Percentiles rank a stretch among this genome's conserved stretches.
Evolutionary conservation across 2,797 vertebrate genomes (phyloP).

Genomic region (Peromyscus melanophrys): DNA sequence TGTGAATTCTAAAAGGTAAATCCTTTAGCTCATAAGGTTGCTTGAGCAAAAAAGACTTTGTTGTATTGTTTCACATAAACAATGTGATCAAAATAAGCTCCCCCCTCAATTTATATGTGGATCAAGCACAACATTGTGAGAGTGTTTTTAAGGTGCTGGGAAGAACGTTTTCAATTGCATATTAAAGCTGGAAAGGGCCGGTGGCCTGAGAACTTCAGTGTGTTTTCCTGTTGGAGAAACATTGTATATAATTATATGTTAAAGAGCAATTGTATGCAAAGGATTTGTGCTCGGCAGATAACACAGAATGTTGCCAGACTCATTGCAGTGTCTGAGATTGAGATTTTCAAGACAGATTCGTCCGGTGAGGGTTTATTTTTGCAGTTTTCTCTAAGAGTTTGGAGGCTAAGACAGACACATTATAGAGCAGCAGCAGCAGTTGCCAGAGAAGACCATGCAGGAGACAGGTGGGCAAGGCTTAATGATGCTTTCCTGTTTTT

Average conservation of each 20-base stretch:
- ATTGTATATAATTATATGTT: background rate
- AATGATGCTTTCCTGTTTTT: background rate
- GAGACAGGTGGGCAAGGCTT: background rate
- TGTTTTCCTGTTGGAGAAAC: conserved; percentile 15
- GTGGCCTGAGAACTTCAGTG: background rate
- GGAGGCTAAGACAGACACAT: background rate
- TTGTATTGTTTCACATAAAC: conserved; percentile 26
- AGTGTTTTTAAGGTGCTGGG: background rate
- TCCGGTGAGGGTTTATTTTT: background rate
- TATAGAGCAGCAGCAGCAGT: background rate
- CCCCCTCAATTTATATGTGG: background rate
- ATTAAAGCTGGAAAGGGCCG: background rate
- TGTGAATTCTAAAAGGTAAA: conserved; percentile 23
- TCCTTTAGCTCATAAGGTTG: background rate
- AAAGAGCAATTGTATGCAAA: background rate
- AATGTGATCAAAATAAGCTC: conserved; percentile 9
- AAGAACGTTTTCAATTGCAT: conserved; percentile 5
- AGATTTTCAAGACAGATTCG: background rate
- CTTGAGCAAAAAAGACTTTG: conserved; percentile 13
- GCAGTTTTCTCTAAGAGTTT: background rate
- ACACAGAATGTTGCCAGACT: background rate
- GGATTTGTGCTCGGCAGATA: background rate
- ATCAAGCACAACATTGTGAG: background rate
- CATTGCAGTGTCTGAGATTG: background rate
- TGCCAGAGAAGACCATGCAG: background rate